Evolutionary conservation across 2,797 vertebrate species (phyloP), one percentile per base, ranked within the genome.

Genomic region (Anniella stebbinsi): DNA sequence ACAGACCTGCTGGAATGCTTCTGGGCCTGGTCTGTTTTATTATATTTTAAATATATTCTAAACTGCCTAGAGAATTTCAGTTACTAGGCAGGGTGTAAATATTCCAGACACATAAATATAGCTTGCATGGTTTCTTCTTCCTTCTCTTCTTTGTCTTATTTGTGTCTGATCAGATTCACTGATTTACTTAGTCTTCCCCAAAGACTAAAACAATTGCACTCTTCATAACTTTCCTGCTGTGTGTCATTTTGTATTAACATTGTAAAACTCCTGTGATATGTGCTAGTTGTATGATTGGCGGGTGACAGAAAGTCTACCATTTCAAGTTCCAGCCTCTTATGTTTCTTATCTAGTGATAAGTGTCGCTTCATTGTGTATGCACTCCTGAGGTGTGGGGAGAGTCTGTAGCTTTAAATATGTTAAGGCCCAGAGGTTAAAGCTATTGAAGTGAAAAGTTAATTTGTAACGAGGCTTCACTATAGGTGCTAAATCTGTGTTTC

Each of bases 401-500:
- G 73, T 9, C 9, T 28, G 21, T 72, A 33, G 30, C 45, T 83
- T 88, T 63, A 23, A 2, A n/a, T 33, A n/a, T 48, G 2, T 76
- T 28, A 45, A 63, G 80, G 13, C 38, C 9, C 17, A 17, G 21
- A n/a, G 7, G 5, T 77, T 78, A 69, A 57, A 12, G 41, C 13
- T 78, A 63, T 41, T 33, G 82, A 84, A 30, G 11, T 80, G 63
- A 54, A 51, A 67, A 13, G 30, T 63, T 36, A 75, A 73, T 25
- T 51, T 82, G 23, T 18, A 81, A 12, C 17, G 25, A 9, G 18
- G n/a, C 38, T 2, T 41, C 51, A 36, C 2, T 17, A 54, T 54
- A 25, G 30, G 2, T 23, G 17, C 36, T 86, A 76, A 87, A 69
- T 38, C n/a, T 83, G 18, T 81, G 11, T 97, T 93, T 95, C 93